phyloP scores from a whole-genome alignment of 2,113 vertebrate species.

The Emberiza fucata region DNA sequence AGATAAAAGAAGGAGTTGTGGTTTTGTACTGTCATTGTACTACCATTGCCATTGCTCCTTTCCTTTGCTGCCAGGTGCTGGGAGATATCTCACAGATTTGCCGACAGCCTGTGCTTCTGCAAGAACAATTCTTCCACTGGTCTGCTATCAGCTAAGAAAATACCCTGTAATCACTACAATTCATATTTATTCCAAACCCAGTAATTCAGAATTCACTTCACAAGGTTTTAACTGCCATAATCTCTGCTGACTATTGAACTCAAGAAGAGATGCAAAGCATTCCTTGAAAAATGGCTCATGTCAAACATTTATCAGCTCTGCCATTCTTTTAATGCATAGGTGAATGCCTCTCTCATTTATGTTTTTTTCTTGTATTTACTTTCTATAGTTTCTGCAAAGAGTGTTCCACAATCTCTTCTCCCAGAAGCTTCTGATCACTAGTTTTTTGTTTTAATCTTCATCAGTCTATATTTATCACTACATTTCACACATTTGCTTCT shows the following conservation, averaged over 20 bases:
- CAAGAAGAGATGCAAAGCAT: not conserved
- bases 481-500: slow-evolving; percentile 27
- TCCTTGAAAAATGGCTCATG: not conserved
- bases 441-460: slow-evolving; percentile 29
- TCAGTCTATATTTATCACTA: not conserved
- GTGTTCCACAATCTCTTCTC: not conserved
- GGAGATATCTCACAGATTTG: fast-evolving
- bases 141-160: not conserved
- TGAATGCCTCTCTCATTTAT: not conserved
- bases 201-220: slow-evolving; percentile 2
- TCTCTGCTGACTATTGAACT: not conserved
- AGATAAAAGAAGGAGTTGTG: not conserved
- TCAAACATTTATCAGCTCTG: not conserved
- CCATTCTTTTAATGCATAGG: not conserved
- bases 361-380: not conserved
- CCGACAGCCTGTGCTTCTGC: fast-evolving
- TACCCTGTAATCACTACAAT: not conserved
- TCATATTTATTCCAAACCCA: not conserved
- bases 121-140: not conserved
- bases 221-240: not conserved
- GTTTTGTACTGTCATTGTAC: not conserved
- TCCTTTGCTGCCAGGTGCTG: not conserved
- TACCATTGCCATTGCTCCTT: not conserved
- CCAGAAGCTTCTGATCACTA: not conserved
- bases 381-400: not conserved